phyloP scores from a whole-genome alignment of 2,888 invertebrate species.

The Clistopyga incitator region DNA sequence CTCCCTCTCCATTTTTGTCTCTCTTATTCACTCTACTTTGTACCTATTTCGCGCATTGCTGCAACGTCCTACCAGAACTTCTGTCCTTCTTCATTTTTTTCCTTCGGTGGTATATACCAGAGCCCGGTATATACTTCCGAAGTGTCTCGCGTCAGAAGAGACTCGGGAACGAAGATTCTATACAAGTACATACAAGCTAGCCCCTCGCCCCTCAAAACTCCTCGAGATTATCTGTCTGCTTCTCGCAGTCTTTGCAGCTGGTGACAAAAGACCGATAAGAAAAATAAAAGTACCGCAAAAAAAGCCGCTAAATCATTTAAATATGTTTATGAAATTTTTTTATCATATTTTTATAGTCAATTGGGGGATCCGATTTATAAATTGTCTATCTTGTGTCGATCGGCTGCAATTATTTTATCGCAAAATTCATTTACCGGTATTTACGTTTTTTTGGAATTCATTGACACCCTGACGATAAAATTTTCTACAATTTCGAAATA shows the following conservation, averaged over 20 bases:
- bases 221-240: slow-evolving; percentile 59
- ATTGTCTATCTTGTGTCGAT: too few relatives aligned
- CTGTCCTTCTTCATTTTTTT: slow-evolving; percentile 42
- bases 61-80: slow-evolving; percentile 33
- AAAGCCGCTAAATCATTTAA: slow-evolving; percentile 36
- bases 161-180: slow-evolving; percentile 23
- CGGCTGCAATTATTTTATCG: too few relatives aligned
- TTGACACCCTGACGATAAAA: too few relatives aligned
- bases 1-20: background rate
- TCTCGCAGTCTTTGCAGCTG: slow-evolving; percentile 44
- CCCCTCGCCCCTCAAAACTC: slow-evolving; percentile 44
- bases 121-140: slow-evolving; percentile 17
- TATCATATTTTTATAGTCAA: too few relatives aligned
- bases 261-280: slow-evolving; percentile 31
- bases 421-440: too few relatives aligned
- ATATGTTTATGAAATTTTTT: too few relatives aligned
- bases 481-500: too few relatives aligned
- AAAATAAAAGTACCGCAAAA: slow-evolving; percentile 26
- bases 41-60: slow-evolving; percentile 44
- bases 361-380: too few relatives aligned
- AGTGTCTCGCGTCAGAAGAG: slow-evolving; percentile 53
- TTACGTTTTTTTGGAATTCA: too few relatives aligned
- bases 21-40: slow-evolving; percentile 21
- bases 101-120: background rate
- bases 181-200: slow-evolving; percentile 35